Conservation (phyloP, 2,113 vertebrate species). For the Tenebrosternarchus preto region DNA sequence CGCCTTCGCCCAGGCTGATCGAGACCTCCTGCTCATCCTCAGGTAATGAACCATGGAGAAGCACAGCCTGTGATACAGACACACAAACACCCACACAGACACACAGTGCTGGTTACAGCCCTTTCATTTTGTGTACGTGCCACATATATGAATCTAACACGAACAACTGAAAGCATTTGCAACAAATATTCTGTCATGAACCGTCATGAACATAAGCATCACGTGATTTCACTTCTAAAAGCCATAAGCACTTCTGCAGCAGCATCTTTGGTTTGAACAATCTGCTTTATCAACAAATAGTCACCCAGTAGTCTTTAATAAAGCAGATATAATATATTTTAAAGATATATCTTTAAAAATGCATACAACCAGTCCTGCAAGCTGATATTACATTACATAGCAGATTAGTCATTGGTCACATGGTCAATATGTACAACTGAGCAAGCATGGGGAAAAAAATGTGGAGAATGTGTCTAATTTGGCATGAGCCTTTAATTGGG, state of each 20-base stretch:
- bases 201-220: no score
- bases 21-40: slow-evolving; percentile 89
- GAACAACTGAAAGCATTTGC: no score
- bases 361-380: not conserved
- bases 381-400: not conserved
- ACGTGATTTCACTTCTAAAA: no score
- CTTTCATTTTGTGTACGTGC: not conserved
- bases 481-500: not conserved
- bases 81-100: slow-evolving; percentile 13
- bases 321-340: no score
- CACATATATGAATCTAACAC: no score
- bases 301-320: not conserved
- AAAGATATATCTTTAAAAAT: not conserved
- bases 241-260: not conserved
- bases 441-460: not conserved
- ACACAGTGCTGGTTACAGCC: not conserved
- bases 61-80: slow-evolving; percentile 78
- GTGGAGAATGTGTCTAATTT: slow-evolving; percentile 53
- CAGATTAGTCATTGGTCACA: no score
- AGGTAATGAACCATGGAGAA: slow-evolving; percentile 88
- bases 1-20: slow-evolving; percentile 75
- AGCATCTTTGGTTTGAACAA: not conserved
- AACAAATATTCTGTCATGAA: no score
- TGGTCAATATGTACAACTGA: not conserved
- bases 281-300: not conserved